Evolutionary conservation across 1,140 invertebrate genomes (phyloP).

Genomic region (Bombus haemorrhoidalis): DNA sequence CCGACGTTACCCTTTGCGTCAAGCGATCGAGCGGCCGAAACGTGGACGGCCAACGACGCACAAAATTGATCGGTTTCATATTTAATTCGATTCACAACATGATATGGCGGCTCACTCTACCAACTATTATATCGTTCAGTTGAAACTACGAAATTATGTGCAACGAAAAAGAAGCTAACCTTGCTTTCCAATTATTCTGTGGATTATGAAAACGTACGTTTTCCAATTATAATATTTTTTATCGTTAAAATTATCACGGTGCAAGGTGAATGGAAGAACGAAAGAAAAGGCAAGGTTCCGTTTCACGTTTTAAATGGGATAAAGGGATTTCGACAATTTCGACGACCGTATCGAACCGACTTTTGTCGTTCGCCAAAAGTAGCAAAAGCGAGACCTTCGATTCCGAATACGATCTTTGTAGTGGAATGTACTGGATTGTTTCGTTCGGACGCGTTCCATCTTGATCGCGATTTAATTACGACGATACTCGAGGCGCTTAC

Average conservation of each 20-base stretch:
- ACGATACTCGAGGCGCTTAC: too few species aligned
- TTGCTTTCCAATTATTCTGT: neutral
- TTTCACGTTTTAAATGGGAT: neutral
- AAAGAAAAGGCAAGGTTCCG: too few species aligned
- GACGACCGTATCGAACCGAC: neutral
- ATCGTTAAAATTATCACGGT: neutral
- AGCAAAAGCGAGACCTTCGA: neutral
- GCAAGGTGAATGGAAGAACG: neutral
- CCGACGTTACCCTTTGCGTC: slow-evolving; percentile 26
- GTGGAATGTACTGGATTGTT: neutral
- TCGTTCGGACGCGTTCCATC: neutral
- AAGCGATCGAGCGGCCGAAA: slow-evolving; percentile 23
- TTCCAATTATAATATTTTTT: neutral
- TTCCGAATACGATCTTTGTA: neutral
- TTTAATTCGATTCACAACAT: too few species aligned
- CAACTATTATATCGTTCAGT: too few species aligned
- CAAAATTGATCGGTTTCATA: too few species aligned
- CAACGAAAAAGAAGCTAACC: neutral
- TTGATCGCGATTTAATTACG: too few species aligned
- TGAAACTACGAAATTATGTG: too few species aligned
- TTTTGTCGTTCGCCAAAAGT: neutral
- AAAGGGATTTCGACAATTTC: neutral
- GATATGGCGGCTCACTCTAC: too few species aligned
- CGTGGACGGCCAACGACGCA: neutral
- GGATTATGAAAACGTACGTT: too few species aligned